A percentile compares a stretch with the other conserved stretches of the same genome.
Evolutionary conservation across 2,797 vertebrate species (phyloP).

Genomic region (Dipus sagitta): DNA sequence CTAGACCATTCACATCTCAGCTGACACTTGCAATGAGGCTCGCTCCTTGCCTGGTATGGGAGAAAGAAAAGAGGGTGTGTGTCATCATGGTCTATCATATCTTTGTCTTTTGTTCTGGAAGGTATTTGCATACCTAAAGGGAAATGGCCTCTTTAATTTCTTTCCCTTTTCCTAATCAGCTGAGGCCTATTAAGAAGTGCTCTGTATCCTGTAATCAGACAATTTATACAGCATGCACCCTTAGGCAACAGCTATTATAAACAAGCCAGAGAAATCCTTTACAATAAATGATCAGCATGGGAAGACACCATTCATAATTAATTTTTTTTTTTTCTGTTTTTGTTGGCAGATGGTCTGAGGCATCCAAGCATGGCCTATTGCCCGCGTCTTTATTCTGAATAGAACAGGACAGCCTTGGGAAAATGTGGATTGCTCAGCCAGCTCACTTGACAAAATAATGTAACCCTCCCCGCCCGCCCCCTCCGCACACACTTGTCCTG

Average conservation of each 20-base stretch:
- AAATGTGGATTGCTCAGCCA: constrained; percentile 59
- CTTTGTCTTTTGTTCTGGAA: constrained; percentile 89
- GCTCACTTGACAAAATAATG: constrained; percentile 73
- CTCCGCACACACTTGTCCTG: background rate
- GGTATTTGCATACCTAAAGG: constrained; percentile 96
- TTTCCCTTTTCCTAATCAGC: constrained; percentile 95
- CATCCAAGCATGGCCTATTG: constrained; percentile 85
- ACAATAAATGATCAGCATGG: constrained; percentile 91
- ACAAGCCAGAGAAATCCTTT: constrained; percentile 94
- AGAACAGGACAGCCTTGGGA: constrained; percentile 76
- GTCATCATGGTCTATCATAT: constrained; percentile 87
- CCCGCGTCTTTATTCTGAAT: constrained; percentile 82
- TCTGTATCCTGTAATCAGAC: constrained; percentile 97
- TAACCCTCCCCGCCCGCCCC: background rate
- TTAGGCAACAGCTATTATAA: constrained; percentile 90
- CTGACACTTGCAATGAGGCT: constrained; percentile 83
- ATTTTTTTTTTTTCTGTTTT: constrained; percentile 87
- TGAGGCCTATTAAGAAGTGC: constrained; percentile 91
- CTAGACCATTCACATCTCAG: constrained; percentile 82
- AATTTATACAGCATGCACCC: constrained; percentile 93
- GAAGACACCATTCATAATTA: constrained; percentile 90
- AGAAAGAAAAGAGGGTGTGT: constrained; percentile 84
- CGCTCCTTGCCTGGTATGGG: constrained; percentile 83
- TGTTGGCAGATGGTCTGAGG: constrained; percentile 88
- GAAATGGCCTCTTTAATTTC: constrained; percentile 93